phyloP scores from a whole-genome alignment of 2,113 vertebrate genomes.

The Sprattus sprattus region DNA sequence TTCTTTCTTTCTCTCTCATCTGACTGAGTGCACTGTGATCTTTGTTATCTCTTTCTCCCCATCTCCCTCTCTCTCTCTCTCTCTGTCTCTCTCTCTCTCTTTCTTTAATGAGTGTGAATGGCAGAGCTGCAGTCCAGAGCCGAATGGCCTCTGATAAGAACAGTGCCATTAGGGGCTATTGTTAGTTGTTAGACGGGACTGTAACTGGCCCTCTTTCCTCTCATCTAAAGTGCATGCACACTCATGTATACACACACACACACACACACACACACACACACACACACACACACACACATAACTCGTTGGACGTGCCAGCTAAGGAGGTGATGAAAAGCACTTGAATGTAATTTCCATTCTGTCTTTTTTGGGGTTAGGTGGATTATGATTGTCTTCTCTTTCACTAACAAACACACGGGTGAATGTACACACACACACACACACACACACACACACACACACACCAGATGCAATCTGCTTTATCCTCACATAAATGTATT shows the following conservation, averaged over 20 bases:
- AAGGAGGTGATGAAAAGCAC: background rate
- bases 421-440: background rate
- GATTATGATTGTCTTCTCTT: background rate
- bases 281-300: background rate
- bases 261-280: background rate
- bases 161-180: slow-evolving; percentile 48
- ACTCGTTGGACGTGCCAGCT: background rate
- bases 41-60: background rate
- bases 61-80: background rate
- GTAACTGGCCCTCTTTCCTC: slow-evolving; percentile 32
- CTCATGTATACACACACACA: background rate
- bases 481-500: background rate
- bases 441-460: background rate
- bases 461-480: background rate
- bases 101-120: slow-evolving; percentile 26
- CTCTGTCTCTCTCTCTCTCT: background rate
- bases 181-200: slow-evolving; percentile 49
- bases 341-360: background rate
- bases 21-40: too few relatives aligned
- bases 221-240: slow-evolving; percentile 5
- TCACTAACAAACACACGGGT: background rate
- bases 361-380: background rate
- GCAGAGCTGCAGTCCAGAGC: slow-evolving; percentile 20
- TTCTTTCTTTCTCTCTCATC: background rate
- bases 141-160: slow-evolving; percentile 43